A percentile compares a stretch with the other conserved stretches of the same genome.
Evolutionary conservation across 1,140 invertebrate genomes (phyloP).

Genomic region (Bombyx mori): DNA sequence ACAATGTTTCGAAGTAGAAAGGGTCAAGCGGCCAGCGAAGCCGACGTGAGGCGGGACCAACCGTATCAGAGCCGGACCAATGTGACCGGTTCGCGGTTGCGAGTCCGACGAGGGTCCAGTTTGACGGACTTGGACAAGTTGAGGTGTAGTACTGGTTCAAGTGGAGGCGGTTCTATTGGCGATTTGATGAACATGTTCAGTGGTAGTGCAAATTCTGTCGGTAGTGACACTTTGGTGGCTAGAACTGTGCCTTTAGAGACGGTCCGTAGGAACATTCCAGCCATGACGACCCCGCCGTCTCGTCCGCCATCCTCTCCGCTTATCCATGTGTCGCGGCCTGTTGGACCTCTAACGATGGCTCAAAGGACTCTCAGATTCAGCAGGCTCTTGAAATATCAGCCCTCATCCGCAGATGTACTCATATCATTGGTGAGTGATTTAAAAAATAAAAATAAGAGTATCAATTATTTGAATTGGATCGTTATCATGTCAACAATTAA

Average conservation of each 20-base stretch:
- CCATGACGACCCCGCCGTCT: constrained; percentile 44
- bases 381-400: constrained; percentile 73
- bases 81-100: constrained; percentile 47
- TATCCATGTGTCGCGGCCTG: constrained; percentile 45
- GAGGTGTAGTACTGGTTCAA: constrained; percentile 63
- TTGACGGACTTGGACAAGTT: constrained; percentile 81
- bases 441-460: neutral
- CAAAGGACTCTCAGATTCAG: constrained; percentile 78
- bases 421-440: constrained; percentile 49
- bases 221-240: constrained; percentile 77
- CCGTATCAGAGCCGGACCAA: constrained; percentile 29
- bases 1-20: constrained; percentile 52
- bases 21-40: constrained; percentile 53
- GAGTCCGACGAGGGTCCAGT: constrained; percentile 78
- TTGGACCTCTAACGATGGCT: constrained; percentile 72
- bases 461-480: neutral
- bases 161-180: constrained; percentile 78
- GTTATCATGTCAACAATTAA: constrained; percentile 1
- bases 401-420: constrained; percentile 50
- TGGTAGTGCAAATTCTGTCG: constrained; percentile 77
- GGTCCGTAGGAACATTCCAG: constrained; percentile 69
- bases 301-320: constrained; percentile 58
- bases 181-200: constrained; percentile 85
- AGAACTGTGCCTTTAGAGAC: constrained; percentile 80
- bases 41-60: constrained; percentile 50